Evolutionary conservation across 2,888 invertebrate species (phyloP), one percentile per base, ranked within the genome.

Genomic region (Athrips mouffetella): DNA sequence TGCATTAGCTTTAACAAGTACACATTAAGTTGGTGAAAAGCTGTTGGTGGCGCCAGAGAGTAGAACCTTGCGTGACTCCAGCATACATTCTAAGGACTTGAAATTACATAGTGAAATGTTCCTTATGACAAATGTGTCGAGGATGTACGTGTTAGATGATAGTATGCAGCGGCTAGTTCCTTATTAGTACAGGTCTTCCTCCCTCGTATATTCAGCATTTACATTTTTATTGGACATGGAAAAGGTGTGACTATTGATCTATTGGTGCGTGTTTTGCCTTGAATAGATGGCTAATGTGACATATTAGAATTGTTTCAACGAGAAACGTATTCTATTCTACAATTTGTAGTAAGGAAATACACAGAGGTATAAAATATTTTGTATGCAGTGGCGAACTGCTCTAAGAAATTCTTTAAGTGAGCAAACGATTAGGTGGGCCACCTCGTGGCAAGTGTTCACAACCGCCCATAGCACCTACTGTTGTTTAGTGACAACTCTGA

Each of bases 11-110:
- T 15, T 35, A 25, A 25, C 25, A 0, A 27, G 20, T n/a, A 20
- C 37, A 53, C 53, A 49, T 50, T 54, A 67, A 54, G 48, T 60
- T 70, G 63, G 77, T 59, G 51, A 51, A 59, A 63, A 49, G 48
- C 53, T 49, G 54, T 58, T 62, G 73, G 73, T 82, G 84, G 84
- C 84, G 84, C 84, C 84, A 80, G 54, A 55, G 60, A 57, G 54
- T 64, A 59, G 61, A 71, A 62, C 68, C 64, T 63, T 60, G 70
- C 71, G 72, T 75, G 73, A 64, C 63, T 45, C 31, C 62, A 54
- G 58, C 62, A 61, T 63, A 65, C 67, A 65, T 62, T 65, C 67
- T 67, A 60, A 64, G 58, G 57, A 61, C 54, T 60, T 63, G 61
- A 62, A 65, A 60, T 63, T 64, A 66, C 62, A 67, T 66, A 66